Base-by-base conservation (phyloP, 2,797 vertebrate genomes). In the Parauchenoglanis punctatus region DNA sequence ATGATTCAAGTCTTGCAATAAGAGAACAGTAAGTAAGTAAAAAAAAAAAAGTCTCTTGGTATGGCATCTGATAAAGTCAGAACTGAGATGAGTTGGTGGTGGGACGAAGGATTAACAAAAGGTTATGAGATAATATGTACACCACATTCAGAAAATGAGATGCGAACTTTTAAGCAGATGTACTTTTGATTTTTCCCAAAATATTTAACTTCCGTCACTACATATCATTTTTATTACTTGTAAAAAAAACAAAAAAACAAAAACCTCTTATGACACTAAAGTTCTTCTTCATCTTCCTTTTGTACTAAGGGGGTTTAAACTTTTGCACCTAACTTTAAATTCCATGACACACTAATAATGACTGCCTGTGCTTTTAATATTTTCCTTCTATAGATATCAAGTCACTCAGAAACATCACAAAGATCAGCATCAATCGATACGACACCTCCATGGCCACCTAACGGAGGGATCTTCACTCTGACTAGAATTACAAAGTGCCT, bases 331-430 rank as follows among this genome's bases (percentile, higher is more conserved):
- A 10, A 28, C n/a, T 18, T 82, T 49, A 49, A 82, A 82, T 67
- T 49, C 40, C 12, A 44, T 81, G 8, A 59, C 78, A 63, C 15
- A 31, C 7, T 31, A 82, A 44, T 52, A 61, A 25, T 2, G 6
- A 15, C 31, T 2, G 4, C 3, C 44, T 63, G 17, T 68, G 4
- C 20, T 56, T 75, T 28, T 49, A 59, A 7, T 61, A 40, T 40
- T 85, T 78, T 75, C 17, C 35, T 23, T 78, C 52, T 31, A 61
- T 31, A 91, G 88, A 83, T 58, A 28, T 76, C 25, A 73, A 68
- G 56, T 49, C 31, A 18, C n/a, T 17, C 25, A 56, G 68, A 20
- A 83, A 56, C 59, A 76, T 67, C 49, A 20, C 52, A 68, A 56
- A 10, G 18, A 0, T 65, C n/a, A 49, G 40, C 44, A 67, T 67